phyloP scores from a whole-genome alignment of 92 coral and sea anemone species.

The Umimayanthus chanpuru region DNA sequence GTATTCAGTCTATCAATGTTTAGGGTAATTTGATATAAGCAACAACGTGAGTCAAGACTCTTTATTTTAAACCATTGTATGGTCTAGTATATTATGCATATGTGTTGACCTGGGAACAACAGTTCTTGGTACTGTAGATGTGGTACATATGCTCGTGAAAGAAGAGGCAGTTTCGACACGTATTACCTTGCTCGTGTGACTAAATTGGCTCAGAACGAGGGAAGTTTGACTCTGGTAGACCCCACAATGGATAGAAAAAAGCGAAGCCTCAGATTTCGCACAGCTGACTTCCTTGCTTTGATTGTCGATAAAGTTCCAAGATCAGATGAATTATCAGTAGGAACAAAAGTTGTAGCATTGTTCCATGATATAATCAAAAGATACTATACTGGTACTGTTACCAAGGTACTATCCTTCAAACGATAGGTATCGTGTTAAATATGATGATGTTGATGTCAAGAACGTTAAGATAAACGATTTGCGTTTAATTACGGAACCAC shows the following conservation, averaged over 20 bases:
- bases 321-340: neutral
- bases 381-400: neutral
- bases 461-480: neutral
- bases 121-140: no score
- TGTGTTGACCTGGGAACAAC: no score
- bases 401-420: neutral
- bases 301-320: neutral
- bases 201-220: neutral
- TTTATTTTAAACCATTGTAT: no score
- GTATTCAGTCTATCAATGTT: no score
- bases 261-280: neutral
- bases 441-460: neutral
- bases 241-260: neutral
- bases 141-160: neutral
- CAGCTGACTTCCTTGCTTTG: neutral
- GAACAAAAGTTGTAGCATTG: neutral
- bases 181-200: constrained; percentile 11
- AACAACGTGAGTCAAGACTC: no score
- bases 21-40: no score
- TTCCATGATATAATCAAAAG: neutral
- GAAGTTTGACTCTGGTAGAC: neutral
- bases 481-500: neutral
- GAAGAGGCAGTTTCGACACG: neutral
- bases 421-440: neutral
- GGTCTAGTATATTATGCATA: no score